Conservation (phyloP, 2,888 invertebrate genomes). For the Aromia moschata region DNA sequence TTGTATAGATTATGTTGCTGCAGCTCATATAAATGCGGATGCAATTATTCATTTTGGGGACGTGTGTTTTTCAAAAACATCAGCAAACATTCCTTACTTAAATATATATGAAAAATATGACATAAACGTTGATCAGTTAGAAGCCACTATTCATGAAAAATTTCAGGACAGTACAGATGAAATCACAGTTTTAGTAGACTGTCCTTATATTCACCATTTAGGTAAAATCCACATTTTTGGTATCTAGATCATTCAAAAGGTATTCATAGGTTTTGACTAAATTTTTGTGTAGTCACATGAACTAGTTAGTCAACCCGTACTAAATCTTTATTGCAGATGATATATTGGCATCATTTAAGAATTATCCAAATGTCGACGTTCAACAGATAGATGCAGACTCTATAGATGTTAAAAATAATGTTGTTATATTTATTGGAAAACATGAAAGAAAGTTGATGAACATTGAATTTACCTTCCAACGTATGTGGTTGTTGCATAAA, state of each 20-base stretch:
- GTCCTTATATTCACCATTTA: slow-evolving; percentile 71
- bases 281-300: too few relatives aligned
- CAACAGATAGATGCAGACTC: slow-evolving; percentile 41
- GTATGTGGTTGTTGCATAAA: slow-evolving; percentile 25
- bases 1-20: slow-evolving; percentile 89
- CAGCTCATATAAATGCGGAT: slow-evolving; percentile 86
- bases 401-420: slow-evolving; percentile 54
- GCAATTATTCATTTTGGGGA: slow-evolving; percentile 92
- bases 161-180: slow-evolving; percentile 34
- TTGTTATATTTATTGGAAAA: slow-evolving; percentile 66
- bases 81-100: slow-evolving; percentile 76
- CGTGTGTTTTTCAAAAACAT: slow-evolving; percentile 82
- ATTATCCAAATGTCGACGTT: slow-evolving; percentile 29
- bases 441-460: slow-evolving; percentile 66
- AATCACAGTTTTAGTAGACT: slow-evolving; percentile 73
- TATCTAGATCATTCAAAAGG: too few relatives aligned
- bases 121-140: slow-evolving; percentile 65
- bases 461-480: slow-evolving; percentile 60
- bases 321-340: slow-evolving; percentile 32
- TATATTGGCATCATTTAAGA: slow-evolving; percentile 22
- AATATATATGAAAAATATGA: slow-evolving; percentile 74
- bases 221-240: too few relatives aligned
- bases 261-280: too few relatives aligned
- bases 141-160: background rate
- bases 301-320: too few relatives aligned